A percentile compares a stretch with the other conserved stretches of the same genome.
These are phyloP conservation scores for Scaptomyza tumidula DNA, from an alignment of 2,888 invertebrate genomes.

Conservation along the genomic window DNA sequence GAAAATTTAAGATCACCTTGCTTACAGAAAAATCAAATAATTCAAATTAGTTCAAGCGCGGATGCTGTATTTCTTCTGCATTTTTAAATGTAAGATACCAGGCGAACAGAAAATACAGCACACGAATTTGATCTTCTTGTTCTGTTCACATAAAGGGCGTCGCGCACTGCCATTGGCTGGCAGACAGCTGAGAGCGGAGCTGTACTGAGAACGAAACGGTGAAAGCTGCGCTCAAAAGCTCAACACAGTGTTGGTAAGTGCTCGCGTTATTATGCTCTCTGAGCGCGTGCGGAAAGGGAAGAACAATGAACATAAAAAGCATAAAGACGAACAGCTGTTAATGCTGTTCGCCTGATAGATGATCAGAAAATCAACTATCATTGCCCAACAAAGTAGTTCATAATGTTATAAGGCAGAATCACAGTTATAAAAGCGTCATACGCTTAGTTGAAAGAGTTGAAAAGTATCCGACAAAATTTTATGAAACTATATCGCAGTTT, in stretches of 20 bases:
- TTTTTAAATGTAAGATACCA: neutral
- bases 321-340: neutral
- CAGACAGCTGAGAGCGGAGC: neutral
- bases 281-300: neutral
- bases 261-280: neutral
- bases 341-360: slow-evolving; percentile 1
- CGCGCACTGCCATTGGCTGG: slow-evolving; percentile 4
- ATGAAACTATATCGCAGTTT: slow-evolving; percentile 43
- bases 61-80: slow-evolving; percentile 1
- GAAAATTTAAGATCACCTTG: neutral
- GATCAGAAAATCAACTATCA: slow-evolving; percentile 8
- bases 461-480: slow-evolving; percentile 8
- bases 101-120: slow-evolving; percentile 4
- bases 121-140: neutral
- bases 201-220: neutral
- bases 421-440: neutral
- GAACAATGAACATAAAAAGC: neutral
- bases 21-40: neutral
- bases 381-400: neutral
- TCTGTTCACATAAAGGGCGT: neutral
- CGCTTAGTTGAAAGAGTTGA: too few relatives aligned
- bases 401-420: neutral
- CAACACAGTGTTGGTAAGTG: neutral
- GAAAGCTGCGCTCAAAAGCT: slow-evolving; percentile 4
- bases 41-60: neutral